Base-by-base conservation (phyloP, 1,140 invertebrate species). In the Zaprionus kolodkinae region DNA sequence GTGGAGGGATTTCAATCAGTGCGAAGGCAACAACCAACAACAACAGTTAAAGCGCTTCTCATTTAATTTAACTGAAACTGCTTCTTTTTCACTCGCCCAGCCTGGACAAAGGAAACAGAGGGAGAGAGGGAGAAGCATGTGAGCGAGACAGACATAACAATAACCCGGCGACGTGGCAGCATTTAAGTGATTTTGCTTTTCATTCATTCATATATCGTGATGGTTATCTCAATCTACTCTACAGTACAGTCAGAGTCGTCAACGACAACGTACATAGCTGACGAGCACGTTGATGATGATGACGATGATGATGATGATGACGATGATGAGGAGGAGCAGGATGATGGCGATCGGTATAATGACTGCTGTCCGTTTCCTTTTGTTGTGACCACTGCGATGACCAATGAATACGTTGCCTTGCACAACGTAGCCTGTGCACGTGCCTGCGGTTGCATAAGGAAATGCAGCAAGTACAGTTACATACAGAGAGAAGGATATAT, bases 61-160 rank as follows among this genome's bases (percentile, higher is more conserved):
- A 75, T 75, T 75, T 71, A 64, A 64, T 75, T 75, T 75, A 64
- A 75, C 72, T 71, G 60, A 33, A 70, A 71, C 72, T 75, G 64
- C 67, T 75, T 73, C 66, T 73, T 60, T 73, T 43, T 57, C 27
- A 12, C n/a, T 54, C 48, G 48, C 3, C 21, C 33, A 30, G 45
- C 40, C 59, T 21, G 55, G 35, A 75, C 72, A 75, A 75, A 21
- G 17, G 45, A 50, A 9, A 50, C 15, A 50, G 17, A 25, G 17
- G 21, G 11, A 50, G 45, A 3, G 21, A 45, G 17, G 21, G 9
- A 48, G 45, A 5, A 2, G 2, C 1, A 15, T 21, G 45, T 4
- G 17, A 21, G 45, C 9, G 17, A 21, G 45, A 50, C 45, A 50
- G 17, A 25, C 45, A 50, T 50, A 50, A 74, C 72, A 74, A 69